A percentile compares a stretch with the other conserved stretches of the same genome.
Conservation (phyloP, 2,888 invertebrate species). For the Aphidoletes aphidimyza region DNA sequence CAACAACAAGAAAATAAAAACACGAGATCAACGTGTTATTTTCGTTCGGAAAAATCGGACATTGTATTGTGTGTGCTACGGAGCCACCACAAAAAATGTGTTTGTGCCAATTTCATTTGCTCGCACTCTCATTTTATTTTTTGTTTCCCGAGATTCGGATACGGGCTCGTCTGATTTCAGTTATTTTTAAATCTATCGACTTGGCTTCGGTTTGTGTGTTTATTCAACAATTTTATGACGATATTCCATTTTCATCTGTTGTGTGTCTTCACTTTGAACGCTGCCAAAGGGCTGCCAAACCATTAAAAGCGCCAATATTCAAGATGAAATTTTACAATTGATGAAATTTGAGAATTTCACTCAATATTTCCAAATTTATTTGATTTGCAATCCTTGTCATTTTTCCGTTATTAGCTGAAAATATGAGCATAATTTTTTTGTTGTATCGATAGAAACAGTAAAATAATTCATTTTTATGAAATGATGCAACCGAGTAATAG, state of each 20-base stretch:
- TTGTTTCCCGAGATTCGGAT: neutral
- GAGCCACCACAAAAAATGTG: neutral
- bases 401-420: too few species aligned
- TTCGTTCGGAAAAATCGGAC: neutral
- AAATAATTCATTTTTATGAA: too few species aligned
- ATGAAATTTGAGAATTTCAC: too few species aligned
- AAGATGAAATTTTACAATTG: too few species aligned
- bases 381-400: too few species aligned
- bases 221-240: neutral
- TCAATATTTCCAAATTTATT: too few species aligned
- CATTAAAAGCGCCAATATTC: too few species aligned
- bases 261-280: too few species aligned
- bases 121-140: neutral
- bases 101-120: constrained; percentile 1
- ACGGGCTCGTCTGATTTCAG: neutral
- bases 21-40: neutral
- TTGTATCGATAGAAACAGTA: too few species aligned
- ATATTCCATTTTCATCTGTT: neutral
- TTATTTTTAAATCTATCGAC: constrained; percentile 1
- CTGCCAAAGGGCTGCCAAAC: too few species aligned
- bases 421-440: too few species aligned
- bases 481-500: too few species aligned
- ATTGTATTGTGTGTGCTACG: neutral
- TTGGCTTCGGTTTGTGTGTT: neutral
- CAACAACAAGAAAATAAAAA: neutral